Evolutionary conservation across 1,140 invertebrate genomes (phyloP).

Genomic region (Pseudomyrmex cubaensis): DNA sequence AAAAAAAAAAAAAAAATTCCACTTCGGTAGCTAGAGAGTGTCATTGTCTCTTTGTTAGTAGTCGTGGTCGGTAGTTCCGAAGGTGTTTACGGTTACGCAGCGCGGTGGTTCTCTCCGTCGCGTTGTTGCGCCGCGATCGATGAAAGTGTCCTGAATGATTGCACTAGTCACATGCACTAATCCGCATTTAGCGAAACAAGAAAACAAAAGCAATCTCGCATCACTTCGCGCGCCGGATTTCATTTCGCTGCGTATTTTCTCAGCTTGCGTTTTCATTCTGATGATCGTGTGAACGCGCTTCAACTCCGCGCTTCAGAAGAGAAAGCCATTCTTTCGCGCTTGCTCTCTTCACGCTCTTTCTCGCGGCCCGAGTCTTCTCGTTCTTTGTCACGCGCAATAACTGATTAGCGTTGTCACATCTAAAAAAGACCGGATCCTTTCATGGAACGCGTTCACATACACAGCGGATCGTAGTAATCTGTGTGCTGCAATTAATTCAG

Average conservation of each 20-base stretch:
- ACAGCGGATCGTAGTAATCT: conserved; percentile 28
- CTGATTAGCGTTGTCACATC: background rate
- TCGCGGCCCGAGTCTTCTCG: too few relatives aligned
- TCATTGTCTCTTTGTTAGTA: conserved; percentile 19
- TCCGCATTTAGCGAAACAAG: background rate
- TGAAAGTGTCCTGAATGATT: conserved; percentile 66
- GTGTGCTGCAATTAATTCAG: conserved; percentile 64
- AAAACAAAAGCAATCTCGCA: background rate
- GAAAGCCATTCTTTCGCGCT: too few relatives aligned
- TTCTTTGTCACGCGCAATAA: background rate
- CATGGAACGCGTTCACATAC: conserved; percentile 6
- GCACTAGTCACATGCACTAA: conserved; percentile 21
- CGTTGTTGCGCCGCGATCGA: conserved; percentile 42
- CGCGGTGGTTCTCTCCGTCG: background rate
- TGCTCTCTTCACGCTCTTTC: too few relatives aligned
- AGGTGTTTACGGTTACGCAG: conserved; percentile 34
- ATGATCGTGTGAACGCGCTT: too few relatives aligned
- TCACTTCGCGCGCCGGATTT: background rate
- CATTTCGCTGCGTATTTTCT: background rate
- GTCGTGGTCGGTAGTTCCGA: conserved; percentile 9
- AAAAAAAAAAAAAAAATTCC: background rate
- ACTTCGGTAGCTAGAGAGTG: conserved; percentile 26
- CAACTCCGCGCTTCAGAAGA: too few relatives aligned
- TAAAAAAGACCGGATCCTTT: background rate
- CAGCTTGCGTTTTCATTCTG: too few relatives aligned